Conservation (phyloP, 2,888 invertebrate genomes). For the Diloba caeruleocephala region DNA sequence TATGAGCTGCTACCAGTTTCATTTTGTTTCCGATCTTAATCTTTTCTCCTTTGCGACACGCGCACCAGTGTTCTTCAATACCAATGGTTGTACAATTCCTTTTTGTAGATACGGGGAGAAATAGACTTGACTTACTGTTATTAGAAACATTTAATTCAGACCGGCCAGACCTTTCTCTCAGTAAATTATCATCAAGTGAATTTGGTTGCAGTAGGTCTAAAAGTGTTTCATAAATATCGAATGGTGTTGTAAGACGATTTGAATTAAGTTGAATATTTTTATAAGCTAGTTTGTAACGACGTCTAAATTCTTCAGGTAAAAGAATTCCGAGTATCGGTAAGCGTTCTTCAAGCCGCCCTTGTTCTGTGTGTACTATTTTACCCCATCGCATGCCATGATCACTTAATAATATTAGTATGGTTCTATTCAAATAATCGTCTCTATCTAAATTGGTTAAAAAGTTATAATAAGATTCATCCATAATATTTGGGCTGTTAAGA, state of each 20-base stretch:
- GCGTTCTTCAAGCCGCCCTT: slow-evolving; percentile 95
- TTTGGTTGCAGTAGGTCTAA: slow-evolving; percentile 89
- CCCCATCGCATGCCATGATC: slow-evolving; percentile 97
- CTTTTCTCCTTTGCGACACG: slow-evolving; percentile 91
- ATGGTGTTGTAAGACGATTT: slow-evolving; percentile 91
- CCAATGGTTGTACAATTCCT: slow-evolving; percentile 93
- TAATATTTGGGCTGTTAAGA: slow-evolving; percentile 92
- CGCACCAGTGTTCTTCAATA: slow-evolving; percentile 95
- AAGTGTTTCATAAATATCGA: slow-evolving; percentile 94
- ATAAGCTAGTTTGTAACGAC: slow-evolving; percentile 88
- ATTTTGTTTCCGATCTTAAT: slow-evolving; percentile 82
- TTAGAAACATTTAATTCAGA: slow-evolving; percentile 70
- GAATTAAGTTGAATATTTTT: slow-evolving; percentile 90
- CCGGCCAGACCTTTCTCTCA: slow-evolving; percentile 64
- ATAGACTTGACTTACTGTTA: slow-evolving; percentile 90
- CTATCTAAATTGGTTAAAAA: slow-evolving; percentile 86
- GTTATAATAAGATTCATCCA: slow-evolving; percentile 90
- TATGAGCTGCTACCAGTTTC: slow-evolving; percentile 88
- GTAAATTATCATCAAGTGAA: slow-evolving; percentile 55
- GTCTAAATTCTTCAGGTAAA: slow-evolving; percentile 92
- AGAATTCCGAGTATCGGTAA: slow-evolving; percentile 93
- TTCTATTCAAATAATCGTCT: slow-evolving; percentile 88
- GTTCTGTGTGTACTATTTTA: slow-evolving; percentile 92
- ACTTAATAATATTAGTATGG: slow-evolving; percentile 93
- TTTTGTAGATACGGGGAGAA: slow-evolving; percentile 90